Conservation (phyloP, 2,888 invertebrate genomes). For the Pristionchus entomophagus region DNA sequence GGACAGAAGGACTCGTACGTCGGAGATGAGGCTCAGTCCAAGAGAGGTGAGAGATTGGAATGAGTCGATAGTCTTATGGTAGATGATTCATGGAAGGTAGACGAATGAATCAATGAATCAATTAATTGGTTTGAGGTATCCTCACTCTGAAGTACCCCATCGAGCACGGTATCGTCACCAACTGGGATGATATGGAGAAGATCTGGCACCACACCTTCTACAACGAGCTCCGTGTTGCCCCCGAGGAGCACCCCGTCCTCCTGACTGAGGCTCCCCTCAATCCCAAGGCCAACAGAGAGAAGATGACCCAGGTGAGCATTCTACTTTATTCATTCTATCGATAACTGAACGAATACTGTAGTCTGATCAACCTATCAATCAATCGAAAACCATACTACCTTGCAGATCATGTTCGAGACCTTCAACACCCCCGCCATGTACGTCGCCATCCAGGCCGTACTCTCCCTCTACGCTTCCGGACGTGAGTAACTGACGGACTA, state of each 20-base stretch:
- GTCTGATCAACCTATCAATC: too few relatives aligned
- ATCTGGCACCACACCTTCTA: slow-evolving; percentile 99
- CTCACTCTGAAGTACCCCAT: slow-evolving; percentile 95
- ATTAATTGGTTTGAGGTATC: slow-evolving; percentile 81
- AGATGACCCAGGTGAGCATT: slow-evolving; percentile 84
- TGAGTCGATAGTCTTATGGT: background rate
- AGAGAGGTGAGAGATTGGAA: slow-evolving; percentile 79
- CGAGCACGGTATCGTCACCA: slow-evolving; percentile 96
- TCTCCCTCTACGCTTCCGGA: slow-evolving; percentile 89
- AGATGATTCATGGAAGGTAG: too few relatives aligned
- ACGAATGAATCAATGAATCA: too few relatives aligned
- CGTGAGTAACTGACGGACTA: too few relatives aligned
- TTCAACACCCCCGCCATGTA: slow-evolving; percentile 84
- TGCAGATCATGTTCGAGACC: slow-evolving; percentile 89
- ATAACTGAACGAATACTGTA: too few relatives aligned
- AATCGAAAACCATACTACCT: background rate
- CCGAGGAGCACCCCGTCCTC: slow-evolving; percentile 93
- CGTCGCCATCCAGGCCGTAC: slow-evolving; percentile 92
- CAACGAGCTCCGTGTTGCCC: slow-evolving; percentile 95
- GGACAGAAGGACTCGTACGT: slow-evolving; percentile 78
- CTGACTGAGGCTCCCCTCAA: slow-evolving; percentile 93
- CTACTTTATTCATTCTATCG: background rate
- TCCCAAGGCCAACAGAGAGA: slow-evolving; percentile 94
- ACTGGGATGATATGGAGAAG: slow-evolving; percentile 99
- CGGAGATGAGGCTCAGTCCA: slow-evolving; percentile 79